phyloP scores from a whole-genome alignment of 1,140 invertebrate genomes.

The Tetranychus urticae region DNA sequence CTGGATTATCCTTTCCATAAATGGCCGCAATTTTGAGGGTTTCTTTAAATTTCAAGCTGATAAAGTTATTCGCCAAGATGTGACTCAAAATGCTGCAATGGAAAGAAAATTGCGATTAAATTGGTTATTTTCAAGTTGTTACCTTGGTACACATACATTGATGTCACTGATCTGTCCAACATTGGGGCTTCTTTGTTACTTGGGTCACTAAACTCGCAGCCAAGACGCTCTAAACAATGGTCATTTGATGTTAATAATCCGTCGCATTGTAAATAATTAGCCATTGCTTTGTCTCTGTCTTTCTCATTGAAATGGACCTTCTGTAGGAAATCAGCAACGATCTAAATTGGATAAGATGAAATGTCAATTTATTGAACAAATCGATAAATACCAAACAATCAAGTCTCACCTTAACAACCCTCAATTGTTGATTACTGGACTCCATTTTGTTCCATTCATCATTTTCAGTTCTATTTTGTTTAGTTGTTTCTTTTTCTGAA shows the following conservation, averaged over 20 bases:
- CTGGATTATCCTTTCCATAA: slow-evolving; percentile 7
- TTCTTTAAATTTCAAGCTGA: slow-evolving; percentile 12
- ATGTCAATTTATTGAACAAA: not conserved
- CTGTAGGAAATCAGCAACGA: slow-evolving; percentile 7
- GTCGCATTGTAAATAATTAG: slow-evolving; percentile 18
- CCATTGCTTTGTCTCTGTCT: slow-evolving; percentile 15
- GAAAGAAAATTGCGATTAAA: not conserved
- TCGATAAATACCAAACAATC: not conserved
- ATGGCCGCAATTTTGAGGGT: slow-evolving; percentile 12
- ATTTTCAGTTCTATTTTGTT: not conserved
- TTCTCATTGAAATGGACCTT: slow-evolving; percentile 11
- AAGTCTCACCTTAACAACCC: not conserved
- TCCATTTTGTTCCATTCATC: not conserved
- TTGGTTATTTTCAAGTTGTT: not conserved
- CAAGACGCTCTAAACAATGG: slow-evolving; percentile 18
- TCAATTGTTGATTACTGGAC: not conserved
- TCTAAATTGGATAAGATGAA: not conserved
- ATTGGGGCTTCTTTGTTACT: slow-evolving; percentile 18
- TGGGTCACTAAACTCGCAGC: slow-evolving; percentile 22
- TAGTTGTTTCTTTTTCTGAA: not conserved
- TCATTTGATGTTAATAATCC: slow-evolving; percentile 14
- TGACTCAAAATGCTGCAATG: slow-evolving; percentile 14
- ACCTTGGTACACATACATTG: slow-evolving; percentile 14
- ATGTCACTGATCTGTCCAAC: slow-evolving; percentile 15
- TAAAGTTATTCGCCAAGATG: slow-evolving; percentile 14